A percentile compares a stretch with the other conserved stretches of the same genome.
Conservation (phyloP, 2,797 vertebrate species). For the Mus caroli region DNA sequence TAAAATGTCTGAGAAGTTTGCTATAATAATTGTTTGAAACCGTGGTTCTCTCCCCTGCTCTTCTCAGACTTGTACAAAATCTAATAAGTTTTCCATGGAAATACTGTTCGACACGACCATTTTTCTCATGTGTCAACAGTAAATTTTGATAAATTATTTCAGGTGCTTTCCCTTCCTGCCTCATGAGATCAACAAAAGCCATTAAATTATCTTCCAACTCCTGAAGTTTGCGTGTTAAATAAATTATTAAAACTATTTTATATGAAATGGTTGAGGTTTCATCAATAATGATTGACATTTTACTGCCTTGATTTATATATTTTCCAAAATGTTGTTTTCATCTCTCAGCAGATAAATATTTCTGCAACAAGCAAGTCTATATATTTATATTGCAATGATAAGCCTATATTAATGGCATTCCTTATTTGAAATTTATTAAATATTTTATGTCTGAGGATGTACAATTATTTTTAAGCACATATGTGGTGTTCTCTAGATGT, state of each 20-base stretch:
- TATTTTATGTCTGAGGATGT: slow-evolving; percentile 75
- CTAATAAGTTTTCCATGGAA: slow-evolving; percentile 73
- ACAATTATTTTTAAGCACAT: slow-evolving; percentile 70
- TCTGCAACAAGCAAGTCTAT: slow-evolving; percentile 75
- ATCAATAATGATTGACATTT: slow-evolving; percentile 82
- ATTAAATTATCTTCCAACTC: slow-evolving; percentile 82
- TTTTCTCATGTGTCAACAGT: slow-evolving; percentile 79
- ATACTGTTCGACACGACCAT: slow-evolving; percentile 72
- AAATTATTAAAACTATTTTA: slow-evolving; percentile 83
- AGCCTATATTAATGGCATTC: slow-evolving; percentile 55
- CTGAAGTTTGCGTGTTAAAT: slow-evolving; percentile 79
- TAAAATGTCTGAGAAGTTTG: slow-evolving; percentile 60
- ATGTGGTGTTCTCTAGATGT: slow-evolving; percentile 55
- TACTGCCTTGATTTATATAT: slow-evolving; percentile 78
- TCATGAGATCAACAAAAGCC: slow-evolving; percentile 76
- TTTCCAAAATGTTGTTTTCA: slow-evolving; percentile 78
- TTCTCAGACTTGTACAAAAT: slow-evolving; percentile 54
- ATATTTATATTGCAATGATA: slow-evolving; percentile 67
- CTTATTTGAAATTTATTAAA: slow-evolving; percentile 73
- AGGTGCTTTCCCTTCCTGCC: slow-evolving; percentile 77
- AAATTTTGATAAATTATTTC: slow-evolving; percentile 83
- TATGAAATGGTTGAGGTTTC: slow-evolving; percentile 74
- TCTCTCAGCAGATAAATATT: slow-evolving; percentile 75
- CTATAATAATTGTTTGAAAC: slow-evolving; percentile 70
- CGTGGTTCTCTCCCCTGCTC: slow-evolving; percentile 8